A percentile compares a stretch with the other conserved stretches of the same genome.
Evolutionary conservation across 2,797 vertebrate species (phyloP).

Genomic region (Dallia pectoralis): DNA sequence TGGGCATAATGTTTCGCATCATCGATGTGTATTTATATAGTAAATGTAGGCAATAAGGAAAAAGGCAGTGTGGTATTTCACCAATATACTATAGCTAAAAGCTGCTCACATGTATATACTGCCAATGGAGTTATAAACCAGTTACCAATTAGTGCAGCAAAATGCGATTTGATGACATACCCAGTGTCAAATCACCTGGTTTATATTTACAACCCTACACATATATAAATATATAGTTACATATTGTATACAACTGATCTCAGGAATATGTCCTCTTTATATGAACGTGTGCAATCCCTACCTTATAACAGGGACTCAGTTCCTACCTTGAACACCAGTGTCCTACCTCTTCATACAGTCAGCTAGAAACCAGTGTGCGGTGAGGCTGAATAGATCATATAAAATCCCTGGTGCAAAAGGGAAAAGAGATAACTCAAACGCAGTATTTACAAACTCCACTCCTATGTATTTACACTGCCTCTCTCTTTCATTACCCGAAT

Average conservation of each 20-base stretch:
- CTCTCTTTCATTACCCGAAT: slow-evolving; percentile 5
- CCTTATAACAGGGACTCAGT: slow-evolving; percentile 2
- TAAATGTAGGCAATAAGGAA: too few species aligned
- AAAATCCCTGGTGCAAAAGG: slow-evolving; percentile 45
- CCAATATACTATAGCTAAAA: too few species aligned
- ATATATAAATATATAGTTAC: not conserved
- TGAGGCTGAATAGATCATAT: slow-evolving; percentile 57
- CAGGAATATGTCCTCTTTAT: not conserved
- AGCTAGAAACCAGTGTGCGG: slow-evolving; percentile 73
- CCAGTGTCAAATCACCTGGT: too few species aligned
- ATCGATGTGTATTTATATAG: too few species aligned
- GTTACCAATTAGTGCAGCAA: too few species aligned
- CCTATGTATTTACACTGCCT: slow-evolving; percentile 17
- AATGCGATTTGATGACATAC: too few species aligned
- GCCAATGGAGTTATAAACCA: too few species aligned
- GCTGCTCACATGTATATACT: too few species aligned
- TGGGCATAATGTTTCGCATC: too few species aligned
- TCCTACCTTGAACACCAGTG: slow-evolving; percentile 20
- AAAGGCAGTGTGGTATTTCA: too few species aligned
- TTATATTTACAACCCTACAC: not conserved
- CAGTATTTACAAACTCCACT: slow-evolving; percentile 34
- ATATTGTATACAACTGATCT: not conserved
- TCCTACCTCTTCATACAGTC: slow-evolving; percentile 73
- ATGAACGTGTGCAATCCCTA: slow-evolving; percentile 17
- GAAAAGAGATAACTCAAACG: slow-evolving; percentile 51